A percentile compares a stretch with the other conserved stretches of the same genome.
phyloP scores from a whole-genome alignment of 92 coral and sea anemone genomes.

The Isaurus tuberculatus region DNA sequence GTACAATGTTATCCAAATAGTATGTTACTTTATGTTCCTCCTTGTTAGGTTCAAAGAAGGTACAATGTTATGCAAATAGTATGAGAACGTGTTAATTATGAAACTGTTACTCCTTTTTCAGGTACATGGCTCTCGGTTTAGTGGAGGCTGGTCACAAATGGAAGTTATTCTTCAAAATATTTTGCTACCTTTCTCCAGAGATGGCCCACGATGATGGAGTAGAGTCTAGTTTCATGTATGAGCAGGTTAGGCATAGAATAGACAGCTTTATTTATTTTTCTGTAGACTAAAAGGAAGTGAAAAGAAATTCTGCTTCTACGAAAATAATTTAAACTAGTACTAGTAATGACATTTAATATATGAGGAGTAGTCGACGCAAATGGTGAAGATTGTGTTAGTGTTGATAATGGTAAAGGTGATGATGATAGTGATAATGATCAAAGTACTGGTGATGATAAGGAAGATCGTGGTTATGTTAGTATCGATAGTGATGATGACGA shows the following conservation, averaged over 20 bases:
- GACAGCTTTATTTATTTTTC: neutral
- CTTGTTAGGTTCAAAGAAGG: too few relatives aligned
- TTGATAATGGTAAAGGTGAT: too few relatives aligned
- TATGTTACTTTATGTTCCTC: too few relatives aligned
- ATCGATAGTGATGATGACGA: neutral
- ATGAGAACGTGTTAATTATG: too few relatives aligned
- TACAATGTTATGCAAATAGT: too few relatives aligned
- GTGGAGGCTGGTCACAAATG: constrained; percentile 85
- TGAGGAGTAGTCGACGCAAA: too few relatives aligned
- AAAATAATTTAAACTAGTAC: neutral
- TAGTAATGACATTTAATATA: too few relatives aligned
- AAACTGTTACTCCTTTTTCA: constrained; percentile 21
- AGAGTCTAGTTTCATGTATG: constrained; percentile 95
- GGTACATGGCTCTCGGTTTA: constrained; percentile 93
- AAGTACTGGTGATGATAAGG: too few relatives aligned
- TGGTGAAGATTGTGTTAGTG: too few relatives aligned
- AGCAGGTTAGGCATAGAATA: constrained; percentile 82
- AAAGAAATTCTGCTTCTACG: neutral
- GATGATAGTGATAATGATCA: too few relatives aligned
- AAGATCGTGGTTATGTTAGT: too few relatives aligned
- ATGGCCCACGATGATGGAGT: constrained; percentile 80
- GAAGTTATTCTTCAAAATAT: constrained; percentile 95
- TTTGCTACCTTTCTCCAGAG: constrained; percentile 94
- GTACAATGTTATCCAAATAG: too few relatives aligned
- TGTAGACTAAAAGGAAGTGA: neutral